A percentile compares a stretch with the other conserved stretches of the same genome.
phyloP scores from a whole-genome alignment of 2,888 invertebrate species.

The Plusia festucae region DNA sequence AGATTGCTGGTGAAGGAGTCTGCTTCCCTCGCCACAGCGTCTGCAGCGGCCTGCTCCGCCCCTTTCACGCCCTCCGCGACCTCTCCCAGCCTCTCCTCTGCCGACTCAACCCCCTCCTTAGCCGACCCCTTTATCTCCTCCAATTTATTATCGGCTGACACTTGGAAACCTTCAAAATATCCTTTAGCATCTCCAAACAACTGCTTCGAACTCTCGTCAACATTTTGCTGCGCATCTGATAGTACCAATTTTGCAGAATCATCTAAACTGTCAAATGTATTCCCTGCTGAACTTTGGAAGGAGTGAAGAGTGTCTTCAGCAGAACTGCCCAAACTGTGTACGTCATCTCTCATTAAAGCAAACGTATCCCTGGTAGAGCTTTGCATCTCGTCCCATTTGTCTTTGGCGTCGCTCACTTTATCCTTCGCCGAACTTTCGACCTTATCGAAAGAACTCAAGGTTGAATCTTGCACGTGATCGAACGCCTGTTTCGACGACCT shows the following conservation, averaged over 20 bases:
- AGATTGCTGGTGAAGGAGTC: slow-evolving; percentile 83
- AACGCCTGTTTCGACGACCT: slow-evolving; percentile 78
- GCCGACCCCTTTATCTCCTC: slow-evolving; percentile 78
- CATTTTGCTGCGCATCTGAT: slow-evolving; percentile 66
- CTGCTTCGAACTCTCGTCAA: slow-evolving; percentile 73
- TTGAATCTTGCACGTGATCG: slow-evolving; percentile 80
- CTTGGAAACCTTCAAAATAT: slow-evolving; percentile 84
- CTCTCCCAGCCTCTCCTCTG: slow-evolving; percentile 72
- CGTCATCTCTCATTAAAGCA: slow-evolving; percentile 81
- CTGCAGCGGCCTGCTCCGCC: slow-evolving; percentile 68
- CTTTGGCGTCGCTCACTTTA: slow-evolving; percentile 77
- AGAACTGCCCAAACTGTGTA: slow-evolving; percentile 79
- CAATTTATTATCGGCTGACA: slow-evolving; percentile 83
- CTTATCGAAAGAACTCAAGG: slow-evolving; percentile 85
- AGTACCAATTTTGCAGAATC: slow-evolving; percentile 79
- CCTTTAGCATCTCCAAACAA: slow-evolving; percentile 78
- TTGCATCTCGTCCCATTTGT: slow-evolving; percentile 83
- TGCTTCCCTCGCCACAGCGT: slow-evolving; percentile 74
- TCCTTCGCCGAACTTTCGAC: slow-evolving; percentile 86
- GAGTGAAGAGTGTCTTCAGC: slow-evolving; percentile 84
- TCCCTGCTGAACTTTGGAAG: slow-evolving; percentile 86
- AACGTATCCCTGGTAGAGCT: slow-evolving; percentile 84
- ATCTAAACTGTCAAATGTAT: slow-evolving; percentile 85
- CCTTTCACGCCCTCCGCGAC: slow-evolving; percentile 64
- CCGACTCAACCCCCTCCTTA: slow-evolving; percentile 71